phyloP scores from a whole-genome alignment of 2,113 vertebrate genomes.

The Chiloscyllium plagiosum region DNA sequence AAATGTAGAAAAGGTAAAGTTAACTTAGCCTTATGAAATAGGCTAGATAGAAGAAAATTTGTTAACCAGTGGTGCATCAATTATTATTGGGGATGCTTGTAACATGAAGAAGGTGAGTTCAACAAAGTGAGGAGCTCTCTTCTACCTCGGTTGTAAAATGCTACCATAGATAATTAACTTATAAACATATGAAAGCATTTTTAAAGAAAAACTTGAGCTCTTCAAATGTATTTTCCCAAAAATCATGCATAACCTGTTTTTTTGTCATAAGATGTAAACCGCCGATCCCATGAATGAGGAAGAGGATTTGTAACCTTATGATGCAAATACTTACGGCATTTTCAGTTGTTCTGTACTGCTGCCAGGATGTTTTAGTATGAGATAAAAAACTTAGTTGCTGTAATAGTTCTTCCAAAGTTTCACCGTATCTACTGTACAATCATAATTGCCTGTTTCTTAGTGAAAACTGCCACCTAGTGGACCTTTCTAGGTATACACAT shows the following conservation, averaged over 20 bases:
- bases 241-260: background rate
- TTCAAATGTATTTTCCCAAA: background rate
- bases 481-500: background rate
- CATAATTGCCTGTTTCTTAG: background rate
- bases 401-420: background rate
- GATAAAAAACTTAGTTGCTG: background rate
- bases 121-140: background rate
- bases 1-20: background rate
- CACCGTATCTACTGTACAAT: background rate
- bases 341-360: background rate
- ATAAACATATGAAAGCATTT: background rate
- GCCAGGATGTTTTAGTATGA: background rate
- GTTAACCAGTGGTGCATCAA: background rate
- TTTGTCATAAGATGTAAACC: background rate
- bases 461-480: slow-evolving; percentile 24
- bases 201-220: background rate
- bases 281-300: background rate
- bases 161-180: background rate
- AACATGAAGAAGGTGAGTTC: background rate
- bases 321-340: background rate
- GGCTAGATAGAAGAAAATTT: background rate
- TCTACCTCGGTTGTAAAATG: background rate
- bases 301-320: background rate
- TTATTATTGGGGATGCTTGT: background rate
- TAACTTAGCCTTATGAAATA: background rate